Evolutionary conservation across 2,888 invertebrate species (phyloP).

Genomic region (Hymenopus coronatus): DNA sequence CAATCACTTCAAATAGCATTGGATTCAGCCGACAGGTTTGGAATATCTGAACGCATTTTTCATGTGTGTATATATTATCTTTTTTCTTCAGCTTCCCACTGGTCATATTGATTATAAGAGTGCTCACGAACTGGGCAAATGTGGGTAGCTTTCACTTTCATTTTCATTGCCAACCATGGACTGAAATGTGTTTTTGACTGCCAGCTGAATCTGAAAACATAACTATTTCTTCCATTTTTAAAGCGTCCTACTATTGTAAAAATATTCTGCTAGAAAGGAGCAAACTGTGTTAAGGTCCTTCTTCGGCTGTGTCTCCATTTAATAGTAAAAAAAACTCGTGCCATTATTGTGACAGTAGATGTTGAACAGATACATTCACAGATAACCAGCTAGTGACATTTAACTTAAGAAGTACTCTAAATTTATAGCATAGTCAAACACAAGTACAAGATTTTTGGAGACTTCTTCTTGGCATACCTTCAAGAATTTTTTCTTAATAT

Average conservation of each 20-base stretch:
- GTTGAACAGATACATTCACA: background rate
- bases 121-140: background rate
- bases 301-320: background rate
- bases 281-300: background rate
- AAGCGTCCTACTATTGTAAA: background rate
- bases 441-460: background rate
- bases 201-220: conserved; percentile 1
- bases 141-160: background rate
- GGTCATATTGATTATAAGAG: background rate
- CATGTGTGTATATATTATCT: background rate
- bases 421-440: background rate
- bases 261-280: background rate
- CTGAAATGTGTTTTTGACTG: background rate
- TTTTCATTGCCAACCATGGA: background rate
- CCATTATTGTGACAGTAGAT: background rate
- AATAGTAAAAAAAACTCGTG: background rate
- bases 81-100: background rate
- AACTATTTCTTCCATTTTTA: background rate
- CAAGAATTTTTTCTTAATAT: background rate
- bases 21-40: background rate
- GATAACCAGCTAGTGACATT: no score
- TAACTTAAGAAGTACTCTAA: no score
- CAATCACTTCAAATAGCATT: background rate
- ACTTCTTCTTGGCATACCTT: background rate
- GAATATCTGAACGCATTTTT: background rate